phyloP scores from a whole-genome alignment of 30 jellyfish, hydroid and myxozoan genomes.

The Rhopilema esculentum region DNA sequence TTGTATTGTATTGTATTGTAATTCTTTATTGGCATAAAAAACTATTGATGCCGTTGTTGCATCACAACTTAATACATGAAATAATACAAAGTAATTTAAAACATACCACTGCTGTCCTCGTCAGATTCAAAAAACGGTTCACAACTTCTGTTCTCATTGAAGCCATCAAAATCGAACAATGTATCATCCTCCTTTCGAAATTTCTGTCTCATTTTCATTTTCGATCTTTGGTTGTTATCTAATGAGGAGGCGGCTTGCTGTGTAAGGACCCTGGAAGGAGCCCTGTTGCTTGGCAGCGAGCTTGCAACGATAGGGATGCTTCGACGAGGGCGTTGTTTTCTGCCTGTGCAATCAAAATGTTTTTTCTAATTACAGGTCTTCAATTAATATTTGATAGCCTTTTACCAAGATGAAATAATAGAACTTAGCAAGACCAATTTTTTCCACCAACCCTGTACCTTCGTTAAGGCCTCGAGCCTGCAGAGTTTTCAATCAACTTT shows the following conservation, averaged over 20 bases:
- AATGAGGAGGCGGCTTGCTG: constrained; percentile 30
- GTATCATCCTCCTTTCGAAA: constrained; percentile 73
- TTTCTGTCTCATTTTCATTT: constrained; percentile 18
- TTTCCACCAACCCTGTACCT: too few relatives aligned
- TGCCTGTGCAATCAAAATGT: constrained; percentile 23
- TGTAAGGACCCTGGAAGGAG: constrained; percentile 56
- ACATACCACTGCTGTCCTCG: constrained; percentile 96
- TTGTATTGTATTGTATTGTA: too few relatives aligned
- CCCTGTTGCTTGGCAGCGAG: constrained; percentile 31
- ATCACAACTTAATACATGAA: too few relatives aligned
- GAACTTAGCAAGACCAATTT: too few relatives aligned
- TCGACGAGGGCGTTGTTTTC: constrained; percentile 37
- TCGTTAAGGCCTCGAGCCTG: too few relatives aligned
- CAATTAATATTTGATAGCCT: too few relatives aligned
- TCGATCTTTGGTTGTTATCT: constrained; percentile 25
- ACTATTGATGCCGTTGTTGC: too few relatives aligned
- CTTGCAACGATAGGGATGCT: constrained; percentile 26
- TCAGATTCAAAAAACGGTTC: constrained; percentile 97
- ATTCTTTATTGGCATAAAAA: too few relatives aligned
- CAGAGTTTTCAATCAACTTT: too few relatives aligned
- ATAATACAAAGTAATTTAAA: too few relatives aligned
- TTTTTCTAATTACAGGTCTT: neutral
- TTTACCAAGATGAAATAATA: too few relatives aligned
- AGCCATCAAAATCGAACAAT: constrained; percentile 96
- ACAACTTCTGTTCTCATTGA: constrained; percentile 76